These are phyloP conservation scores for Rhinopomastus cyanomelas DNA, from an alignment of 2,113 vertebrate genomes.

Conservation along the genomic window DNA sequence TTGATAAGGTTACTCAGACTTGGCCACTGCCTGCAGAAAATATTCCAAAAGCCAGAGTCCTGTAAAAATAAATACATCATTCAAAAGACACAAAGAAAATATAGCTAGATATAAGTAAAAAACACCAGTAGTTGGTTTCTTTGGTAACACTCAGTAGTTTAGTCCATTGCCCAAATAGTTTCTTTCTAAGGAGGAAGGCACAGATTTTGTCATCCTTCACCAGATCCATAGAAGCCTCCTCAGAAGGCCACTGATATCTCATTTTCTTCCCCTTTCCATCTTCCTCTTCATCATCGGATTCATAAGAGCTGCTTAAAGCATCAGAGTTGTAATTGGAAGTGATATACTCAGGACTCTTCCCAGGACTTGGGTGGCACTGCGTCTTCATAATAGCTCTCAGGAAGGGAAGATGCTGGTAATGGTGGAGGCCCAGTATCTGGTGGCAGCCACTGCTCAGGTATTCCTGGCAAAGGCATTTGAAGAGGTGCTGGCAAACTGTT, in stretches of 20 bases:
- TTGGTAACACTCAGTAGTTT: slow-evolving; percentile 96
- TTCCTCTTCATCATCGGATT: slow-evolving; percentile 97
- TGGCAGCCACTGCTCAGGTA: slow-evolving; percentile 98
- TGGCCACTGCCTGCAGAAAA: neutral
- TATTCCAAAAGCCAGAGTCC: neutral
- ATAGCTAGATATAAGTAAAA: neutral
- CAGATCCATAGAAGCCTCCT: slow-evolving; percentile 97
- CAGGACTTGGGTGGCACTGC: slow-evolving; percentile 93
- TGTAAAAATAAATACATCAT: slow-evolving; percentile 27
- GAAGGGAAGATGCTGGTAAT: slow-evolving; percentile 91
- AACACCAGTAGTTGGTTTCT: slow-evolving; percentile 93
- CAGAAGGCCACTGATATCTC: slow-evolving; percentile 96
- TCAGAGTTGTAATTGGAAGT: slow-evolving; percentile 97
- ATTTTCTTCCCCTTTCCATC: slow-evolving; percentile 95
- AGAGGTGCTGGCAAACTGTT: slow-evolving; percentile 88
- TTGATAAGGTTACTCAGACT: neutral
- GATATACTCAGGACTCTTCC: slow-evolving; percentile 96
- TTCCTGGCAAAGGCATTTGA: slow-evolving; percentile 97
- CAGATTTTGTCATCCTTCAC: slow-evolving; percentile 96
- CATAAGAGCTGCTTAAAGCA: slow-evolving; percentile 97
- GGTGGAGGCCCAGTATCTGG: slow-evolving; percentile 90
- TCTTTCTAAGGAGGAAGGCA: slow-evolving; percentile 95
- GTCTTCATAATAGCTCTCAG: slow-evolving; percentile 97
- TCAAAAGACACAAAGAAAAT: slow-evolving; percentile 20
- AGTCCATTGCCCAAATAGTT: slow-evolving; percentile 97